Conservation (phyloP, 1,140 invertebrate genomes). For the Pissodes strobi region DNA sequence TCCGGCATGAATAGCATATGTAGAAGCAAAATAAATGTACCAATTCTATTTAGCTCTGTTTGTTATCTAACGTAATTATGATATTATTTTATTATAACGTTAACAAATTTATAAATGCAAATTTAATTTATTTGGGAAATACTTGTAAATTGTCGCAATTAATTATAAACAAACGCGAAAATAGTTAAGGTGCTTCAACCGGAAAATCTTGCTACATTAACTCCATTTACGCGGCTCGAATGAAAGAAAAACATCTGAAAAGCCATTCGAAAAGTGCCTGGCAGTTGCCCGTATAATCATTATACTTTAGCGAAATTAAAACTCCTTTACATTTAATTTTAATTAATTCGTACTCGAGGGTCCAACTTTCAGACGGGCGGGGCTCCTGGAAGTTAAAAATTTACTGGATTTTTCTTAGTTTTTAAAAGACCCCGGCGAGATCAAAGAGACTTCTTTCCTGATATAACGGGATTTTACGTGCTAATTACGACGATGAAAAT, state of each 20-base stretch:
- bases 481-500: background rate
- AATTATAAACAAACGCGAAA: no score
- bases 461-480: slow-evolving; percentile 6
- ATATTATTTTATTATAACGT: no score
- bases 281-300: slow-evolving; percentile 12
- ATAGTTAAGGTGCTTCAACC: no score
- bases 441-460: slow-evolving; percentile 16
- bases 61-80: no score
- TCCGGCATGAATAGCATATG: no score
- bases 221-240: no score
- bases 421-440: slow-evolving; percentile 3
- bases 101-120: no score
- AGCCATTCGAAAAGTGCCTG: slow-evolving; percentile 5
- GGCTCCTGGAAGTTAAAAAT: slow-evolving; percentile 1
- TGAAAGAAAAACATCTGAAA: slow-evolving; percentile 6
- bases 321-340: slow-evolving; percentile 20
- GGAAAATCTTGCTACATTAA: no score
- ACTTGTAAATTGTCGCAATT: no score
- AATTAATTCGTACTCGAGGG: slow-evolving; percentile 21
- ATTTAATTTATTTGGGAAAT: no score
- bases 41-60: no score
- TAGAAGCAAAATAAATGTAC: no score
- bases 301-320: slow-evolving; percentile 9
- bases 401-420: slow-evolving; percentile 17
- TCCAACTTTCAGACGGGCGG: slow-evolving; percentile 7